Evolutionary conservation across 1,140 invertebrate species (phyloP).

Genomic region (Leptopilina clavipes): DNA sequence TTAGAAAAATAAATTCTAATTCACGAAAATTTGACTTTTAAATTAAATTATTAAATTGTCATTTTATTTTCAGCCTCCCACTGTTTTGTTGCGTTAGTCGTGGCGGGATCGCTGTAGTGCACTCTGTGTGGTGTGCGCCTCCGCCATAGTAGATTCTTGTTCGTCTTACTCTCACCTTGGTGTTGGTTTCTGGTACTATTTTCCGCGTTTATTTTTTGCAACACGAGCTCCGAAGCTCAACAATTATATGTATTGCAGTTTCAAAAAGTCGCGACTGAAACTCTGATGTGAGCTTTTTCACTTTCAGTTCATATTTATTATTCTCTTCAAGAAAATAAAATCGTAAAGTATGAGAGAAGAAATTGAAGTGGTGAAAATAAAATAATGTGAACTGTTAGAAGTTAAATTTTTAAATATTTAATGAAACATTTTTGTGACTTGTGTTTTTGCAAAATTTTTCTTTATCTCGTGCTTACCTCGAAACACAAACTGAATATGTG

Average conservation of each 20-base stretch:
- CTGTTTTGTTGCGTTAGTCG: not conserved
- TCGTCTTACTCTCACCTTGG: constrained; percentile 30
- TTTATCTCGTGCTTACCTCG: too few relatives aligned
- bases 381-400: not conserved
- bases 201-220: constrained; percentile 26
- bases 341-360: too few relatives aligned
- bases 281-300: not conserved
- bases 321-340: not conserved
- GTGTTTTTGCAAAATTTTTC: too few relatives aligned
- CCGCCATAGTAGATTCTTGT: constrained; percentile 45
- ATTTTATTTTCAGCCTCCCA: not conserved
- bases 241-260: not conserved
- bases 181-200: constrained; percentile 31
- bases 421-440: too few relatives aligned
- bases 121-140: constrained; percentile 38
- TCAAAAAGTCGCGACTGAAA: constrained; percentile 5
- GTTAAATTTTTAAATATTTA: not conserved
- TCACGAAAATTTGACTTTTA: not conserved
- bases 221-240: constrained; percentile 20
- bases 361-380: not conserved
- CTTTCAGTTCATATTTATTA: not conserved
- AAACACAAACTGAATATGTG: too few relatives aligned
- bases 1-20: too few relatives aligned
- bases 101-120: not conserved
- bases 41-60: too few relatives aligned